Percentiles rank a stretch among this genome's conserved stretches.
These are phyloP conservation scores for Andrena camellia DNA, from an alignment of 2,888 invertebrate genomes.

Conservation along the genomic window DNA sequence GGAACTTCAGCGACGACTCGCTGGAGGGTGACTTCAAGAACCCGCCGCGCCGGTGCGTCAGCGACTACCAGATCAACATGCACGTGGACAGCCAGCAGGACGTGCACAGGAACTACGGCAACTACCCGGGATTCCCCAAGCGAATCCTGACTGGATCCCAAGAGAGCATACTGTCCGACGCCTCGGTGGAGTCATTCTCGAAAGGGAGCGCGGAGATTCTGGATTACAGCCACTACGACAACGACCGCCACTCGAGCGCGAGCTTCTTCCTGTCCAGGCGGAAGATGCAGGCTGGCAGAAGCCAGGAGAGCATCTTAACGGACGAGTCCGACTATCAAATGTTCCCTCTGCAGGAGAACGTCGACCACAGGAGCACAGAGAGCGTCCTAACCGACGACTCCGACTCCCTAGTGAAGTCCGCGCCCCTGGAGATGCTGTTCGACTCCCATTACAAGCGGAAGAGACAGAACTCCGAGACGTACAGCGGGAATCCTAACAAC, in stretches of 20 bases:
- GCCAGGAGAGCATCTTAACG: slow-evolving; percentile 92
- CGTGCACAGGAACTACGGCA: slow-evolving; percentile 65
- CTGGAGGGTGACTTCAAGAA: slow-evolving; percentile 88
- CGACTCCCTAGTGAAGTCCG: slow-evolving; percentile 90
- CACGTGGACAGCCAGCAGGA: slow-evolving; percentile 79
- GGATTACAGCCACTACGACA: slow-evolving; percentile 80
- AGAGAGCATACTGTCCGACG: slow-evolving; percentile 82
- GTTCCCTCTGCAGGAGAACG: slow-evolving; percentile 86
- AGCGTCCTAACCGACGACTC: slow-evolving; percentile 93
- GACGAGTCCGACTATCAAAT: slow-evolving; percentile 89
- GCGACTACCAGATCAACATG: slow-evolving; percentile 91
- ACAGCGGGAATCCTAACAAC: slow-evolving; percentile 82
- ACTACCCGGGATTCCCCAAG: slow-evolving; percentile 69
- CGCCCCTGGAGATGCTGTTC: slow-evolving; percentile 91
- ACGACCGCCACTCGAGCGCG: slow-evolving; percentile 87
- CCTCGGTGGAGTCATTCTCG: slow-evolving; percentile 80
- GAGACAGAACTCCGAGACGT: slow-evolving; percentile 84
- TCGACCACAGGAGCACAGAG: slow-evolving; percentile 92
- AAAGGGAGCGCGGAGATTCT: slow-evolving; percentile 81
- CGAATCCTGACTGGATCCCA: slow-evolving; percentile 79
- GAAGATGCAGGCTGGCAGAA: slow-evolving; percentile 88
- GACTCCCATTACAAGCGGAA: slow-evolving; percentile 86
- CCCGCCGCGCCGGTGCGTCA: slow-evolving; percentile 89
- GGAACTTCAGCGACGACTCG: slow-evolving; percentile 92
- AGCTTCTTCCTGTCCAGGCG: slow-evolving; percentile 92